phyloP scores from a whole-genome alignment of 2,888 invertebrate species.

The Molorchus minor region DNA sequence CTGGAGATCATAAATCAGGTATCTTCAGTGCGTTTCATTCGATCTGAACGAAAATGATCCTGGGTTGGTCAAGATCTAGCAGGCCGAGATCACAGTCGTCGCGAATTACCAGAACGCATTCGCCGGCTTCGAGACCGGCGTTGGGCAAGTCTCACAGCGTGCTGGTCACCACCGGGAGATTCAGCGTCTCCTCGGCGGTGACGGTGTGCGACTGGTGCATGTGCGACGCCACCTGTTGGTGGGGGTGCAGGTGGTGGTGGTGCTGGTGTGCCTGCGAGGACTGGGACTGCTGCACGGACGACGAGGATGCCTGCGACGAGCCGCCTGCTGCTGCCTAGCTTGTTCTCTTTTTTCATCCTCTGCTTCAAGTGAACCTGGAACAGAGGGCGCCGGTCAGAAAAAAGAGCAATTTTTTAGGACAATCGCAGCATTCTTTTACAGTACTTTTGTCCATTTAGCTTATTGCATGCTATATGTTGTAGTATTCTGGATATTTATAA shows the following conservation, averaged over 20 bases:
- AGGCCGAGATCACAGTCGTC: slow-evolving; percentile 63
- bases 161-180: slow-evolving; percentile 62
- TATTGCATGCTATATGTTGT: too few relatives aligned
- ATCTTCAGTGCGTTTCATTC: slow-evolving; percentile 45
- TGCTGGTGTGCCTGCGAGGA: slow-evolving; percentile 56
- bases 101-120: slow-evolving; percentile 62
- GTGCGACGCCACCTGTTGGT: slow-evolving; percentile 56
- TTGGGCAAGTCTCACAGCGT: slow-evolving; percentile 66
- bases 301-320: slow-evolving; percentile 50
- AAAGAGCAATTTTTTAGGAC: too few relatives aligned
- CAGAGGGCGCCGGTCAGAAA: slow-evolving; percentile 7
- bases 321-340: slow-evolving; percentile 66
- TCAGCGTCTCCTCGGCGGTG: slow-evolving; percentile 59
- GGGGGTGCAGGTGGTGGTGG: slow-evolving; percentile 48
- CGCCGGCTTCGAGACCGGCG: slow-evolving; percentile 65
- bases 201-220: slow-evolving; percentile 55
- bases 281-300: slow-evolving; percentile 32
- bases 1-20: slow-evolving; percentile 45
- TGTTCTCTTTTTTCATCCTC: slow-evolving; percentile 86
- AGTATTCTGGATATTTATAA: too few relatives aligned
- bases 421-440: too few relatives aligned
- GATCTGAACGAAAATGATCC: slow-evolving; percentile 62
- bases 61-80: slow-evolving; percentile 54
- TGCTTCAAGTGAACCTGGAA: slow-evolving; percentile 86
- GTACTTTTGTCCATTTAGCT: too few relatives aligned